Evolutionary conservation across 2,113 vertebrate species (phyloP), one percentile per base, ranked within the genome.

Genomic region (Aegithalos caudatus): DNA sequence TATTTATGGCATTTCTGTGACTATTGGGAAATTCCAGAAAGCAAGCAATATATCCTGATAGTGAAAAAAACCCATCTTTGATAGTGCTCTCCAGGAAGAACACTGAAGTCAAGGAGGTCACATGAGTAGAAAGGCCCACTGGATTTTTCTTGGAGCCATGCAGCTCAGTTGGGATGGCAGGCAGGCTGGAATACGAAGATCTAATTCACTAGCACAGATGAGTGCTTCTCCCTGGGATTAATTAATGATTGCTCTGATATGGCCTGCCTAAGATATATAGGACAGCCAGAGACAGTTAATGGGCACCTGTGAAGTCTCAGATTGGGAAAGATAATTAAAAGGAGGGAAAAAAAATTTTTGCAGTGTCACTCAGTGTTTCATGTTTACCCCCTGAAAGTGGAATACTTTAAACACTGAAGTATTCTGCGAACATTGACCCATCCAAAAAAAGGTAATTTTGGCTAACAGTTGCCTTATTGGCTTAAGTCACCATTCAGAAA

Each of bases 151-250:
- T 61, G 56, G 53, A 71, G 56, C 29, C 27, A 58, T 45, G 66
- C 1, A 6, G 58, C 47, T 92, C 67, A 74, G 60, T 37, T 0
- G 3, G 73, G 84, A 81, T 40, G 58, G 57, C 48, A 81, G 60
- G 40, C 54, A 89, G 60, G 86, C 62, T 80, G 40, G 45, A 88
- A 76, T 65, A 57, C 5, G 27, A 90, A 92, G 69, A 94, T 87
- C 61, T 74, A 80, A 72, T 67, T 94, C 90, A 86, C 38, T 62
- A 88, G 47, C 45, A 92, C 64, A 90, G 64, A 80, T 53, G 51
- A 95, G 37, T 64, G 61, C 42, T 97, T 92, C 86, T 92, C 79
- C 64, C 48, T 73, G 86, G 84, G 90, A 96, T 94, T 94, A 96
- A 94, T 96, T 86, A 96, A 88, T 57, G 58, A 95, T 70, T 9